Conservation (phyloP, 92 coral and sea anemone genomes). For the Porites rus region DNA sequence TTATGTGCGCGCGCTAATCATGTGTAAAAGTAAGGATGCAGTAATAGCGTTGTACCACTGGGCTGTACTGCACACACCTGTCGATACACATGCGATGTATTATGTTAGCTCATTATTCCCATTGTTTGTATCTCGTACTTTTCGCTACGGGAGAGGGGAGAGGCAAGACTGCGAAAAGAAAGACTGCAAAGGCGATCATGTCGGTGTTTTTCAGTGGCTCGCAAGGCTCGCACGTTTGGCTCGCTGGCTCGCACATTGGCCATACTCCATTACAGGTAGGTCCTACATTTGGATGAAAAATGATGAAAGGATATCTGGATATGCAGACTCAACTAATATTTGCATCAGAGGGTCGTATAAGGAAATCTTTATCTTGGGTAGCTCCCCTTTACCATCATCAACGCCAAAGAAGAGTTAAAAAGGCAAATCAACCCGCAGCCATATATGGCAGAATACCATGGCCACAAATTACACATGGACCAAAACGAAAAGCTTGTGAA, state of each 20-base stretch:
- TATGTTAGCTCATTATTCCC: constrained; percentile 9
- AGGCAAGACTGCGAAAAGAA: constrained; percentile 15
- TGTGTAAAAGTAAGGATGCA: too few species aligned
- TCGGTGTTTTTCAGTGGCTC: neutral
- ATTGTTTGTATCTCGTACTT: neutral
- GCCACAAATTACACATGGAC: constrained; percentile 61
- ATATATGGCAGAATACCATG: constrained; percentile 56
- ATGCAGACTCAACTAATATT: neutral
- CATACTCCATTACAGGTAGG: constrained; percentile 34
- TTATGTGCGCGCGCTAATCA: too few species aligned
- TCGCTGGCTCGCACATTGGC: neutral
- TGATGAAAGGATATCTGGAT: constrained; percentile 51
- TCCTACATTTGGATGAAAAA: constrained; percentile 50
- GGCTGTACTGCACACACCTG: neutral
- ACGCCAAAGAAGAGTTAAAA: constrained; percentile 42
- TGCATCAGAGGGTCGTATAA: constrained; percentile 22
- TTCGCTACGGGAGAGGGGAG: neutral
- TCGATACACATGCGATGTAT: constrained; percentile 16
- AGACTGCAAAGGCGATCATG: constrained; percentile 6
- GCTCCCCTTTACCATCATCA: constrained; percentile 27
- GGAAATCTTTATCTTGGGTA: constrained; percentile 32
- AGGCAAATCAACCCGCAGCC: constrained; percentile 52
- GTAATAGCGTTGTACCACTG: too few species aligned
- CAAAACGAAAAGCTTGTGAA: constrained; percentile 60
- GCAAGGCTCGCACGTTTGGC: constrained; percentile 23